Base-by-base conservation (phyloP, 2,888 invertebrate genomes). In the Troides oblongomaculatus region DNA sequence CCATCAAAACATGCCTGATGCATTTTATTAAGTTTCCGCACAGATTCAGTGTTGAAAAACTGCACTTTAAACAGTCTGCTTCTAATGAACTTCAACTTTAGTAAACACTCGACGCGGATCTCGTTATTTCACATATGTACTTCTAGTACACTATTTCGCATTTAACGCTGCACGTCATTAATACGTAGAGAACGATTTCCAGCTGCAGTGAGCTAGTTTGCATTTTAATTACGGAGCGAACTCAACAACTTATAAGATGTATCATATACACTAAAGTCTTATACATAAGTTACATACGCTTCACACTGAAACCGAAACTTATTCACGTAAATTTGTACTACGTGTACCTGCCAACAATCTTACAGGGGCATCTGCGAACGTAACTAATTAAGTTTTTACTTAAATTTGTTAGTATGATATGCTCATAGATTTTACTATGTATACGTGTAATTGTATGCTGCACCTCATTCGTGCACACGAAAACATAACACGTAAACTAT, bases 1-100 rank as follows among this genome's bases (percentile, higher is more conserved):
- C 46, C 12, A 58, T 14, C 58, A 58, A 58, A 57, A 14, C 23
- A 25, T 1, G 58, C 25, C 12, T 25, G 23, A 39, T 17, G 10
- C 18, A 10, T 71, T 70, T 46, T 46, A 46, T 46, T 46, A 46
- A 46, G 46, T 46, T 46, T 46, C 74, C 73, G 68, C 75, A 70
- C 72, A 70, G 74, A 74, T 71, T 74, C 74, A 76, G 65, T 71
- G 68, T 68, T 81, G 77, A 81, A 84, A 84, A 85, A 84, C 81
- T 81, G 76, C 81, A 82, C 85, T 82, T 78, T 72, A 77, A 69
- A 64, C 79, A 81, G 30, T 18, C 61, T 61, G 50, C 64, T 69
- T 61, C 25, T 69, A 46, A 46, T 46, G 46, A 46, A 46, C 46
- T 46, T 46, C 46, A 46, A 46, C 46, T 46, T 46, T 46, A 53